A percentile compares a stretch with the other conserved stretches of the same genome.
phyloP scores from a whole-genome alignment of 2,113 vertebrate species.

The Mesembrinibis cayennensis region DNA sequence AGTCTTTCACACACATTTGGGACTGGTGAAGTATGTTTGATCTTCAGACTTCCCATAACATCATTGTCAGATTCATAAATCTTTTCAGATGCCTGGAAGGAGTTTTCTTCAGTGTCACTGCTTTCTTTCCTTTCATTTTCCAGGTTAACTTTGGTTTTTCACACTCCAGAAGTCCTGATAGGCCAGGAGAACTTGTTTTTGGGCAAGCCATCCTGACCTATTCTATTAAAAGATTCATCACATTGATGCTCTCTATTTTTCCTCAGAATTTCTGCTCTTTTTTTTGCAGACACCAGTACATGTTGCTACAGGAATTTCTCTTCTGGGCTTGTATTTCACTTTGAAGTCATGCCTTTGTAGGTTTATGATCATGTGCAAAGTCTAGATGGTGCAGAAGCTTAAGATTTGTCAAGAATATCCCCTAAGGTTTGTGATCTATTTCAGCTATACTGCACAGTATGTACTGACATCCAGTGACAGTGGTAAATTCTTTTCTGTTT shows the following conservation, averaged over 20 bases:
- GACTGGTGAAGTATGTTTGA: not conserved
- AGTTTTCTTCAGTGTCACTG: not conserved
- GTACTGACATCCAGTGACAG: constrained; percentile 24
- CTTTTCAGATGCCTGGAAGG: not conserved
- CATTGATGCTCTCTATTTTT: not conserved
- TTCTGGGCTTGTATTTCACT: constrained; percentile 41
- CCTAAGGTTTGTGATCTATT: constrained; percentile 35
- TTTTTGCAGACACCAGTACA: not conserved
- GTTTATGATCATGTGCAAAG: not conserved
- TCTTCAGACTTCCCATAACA: not conserved
- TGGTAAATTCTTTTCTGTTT: constrained; percentile 21
- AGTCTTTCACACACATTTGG: not conserved
- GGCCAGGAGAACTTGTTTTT: not conserved
- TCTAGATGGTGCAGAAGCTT: constrained; percentile 15
- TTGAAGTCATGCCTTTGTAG: constrained; percentile 39
- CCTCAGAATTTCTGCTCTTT: not conserved
- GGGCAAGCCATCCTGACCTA: not conserved
- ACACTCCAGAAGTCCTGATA: not conserved
- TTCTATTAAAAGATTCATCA: not conserved
- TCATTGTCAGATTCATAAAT: not conserved
- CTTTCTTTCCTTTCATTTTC: not conserved
- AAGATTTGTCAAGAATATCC: constrained; percentile 48
- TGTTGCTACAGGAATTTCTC: constrained; percentile 28
- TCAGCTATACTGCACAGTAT: not conserved
- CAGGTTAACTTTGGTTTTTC: not conserved